These are phyloP conservation scores for Celastrina argiolus DNA, from an alignment of 2,888 invertebrate genomes.

Conservation along the genomic window DNA sequence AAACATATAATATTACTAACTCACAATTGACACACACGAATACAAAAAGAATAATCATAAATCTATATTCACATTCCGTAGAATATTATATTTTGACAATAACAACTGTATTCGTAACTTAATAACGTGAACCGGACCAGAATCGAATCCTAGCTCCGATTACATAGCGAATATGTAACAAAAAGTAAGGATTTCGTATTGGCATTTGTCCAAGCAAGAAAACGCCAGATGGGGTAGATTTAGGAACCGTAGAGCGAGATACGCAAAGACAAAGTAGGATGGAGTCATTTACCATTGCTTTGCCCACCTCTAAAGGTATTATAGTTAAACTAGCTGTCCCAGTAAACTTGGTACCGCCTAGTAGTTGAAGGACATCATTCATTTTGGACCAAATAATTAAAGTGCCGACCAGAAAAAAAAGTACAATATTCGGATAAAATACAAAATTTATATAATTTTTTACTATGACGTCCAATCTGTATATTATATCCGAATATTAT, in stretches of 20 bases:
- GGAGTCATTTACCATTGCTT: not conserved
- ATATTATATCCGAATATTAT: too few species aligned
- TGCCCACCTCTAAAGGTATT: not conserved
- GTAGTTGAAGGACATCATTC: too few species aligned
- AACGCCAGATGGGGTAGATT: not conserved
- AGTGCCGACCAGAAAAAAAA: too few species aligned
- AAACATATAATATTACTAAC: too few species aligned
- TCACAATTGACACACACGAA: too few species aligned
- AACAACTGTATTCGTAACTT: not conserved
- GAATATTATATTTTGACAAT: not conserved
- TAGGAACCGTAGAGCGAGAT: not conserved
- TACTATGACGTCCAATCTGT: too few species aligned
- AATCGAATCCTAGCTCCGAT: not conserved
- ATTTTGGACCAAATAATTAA: too few species aligned
- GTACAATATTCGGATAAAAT: too few species aligned
- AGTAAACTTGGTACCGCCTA: too few species aligned
- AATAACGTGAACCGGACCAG: not conserved
- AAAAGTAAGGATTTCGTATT: slow-evolving; percentile 1
- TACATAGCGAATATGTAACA: slow-evolving; percentile 1
- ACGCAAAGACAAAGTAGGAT: not conserved
- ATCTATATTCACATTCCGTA: not conserved
- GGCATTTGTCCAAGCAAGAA: slow-evolving; percentile 10
- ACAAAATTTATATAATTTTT: too few species aligned
- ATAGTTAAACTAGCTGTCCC: not conserved
- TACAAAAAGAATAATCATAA: too few species aligned